Conservation (phyloP, 2,888 invertebrate species). For the Latrodectus elegans region DNA sequence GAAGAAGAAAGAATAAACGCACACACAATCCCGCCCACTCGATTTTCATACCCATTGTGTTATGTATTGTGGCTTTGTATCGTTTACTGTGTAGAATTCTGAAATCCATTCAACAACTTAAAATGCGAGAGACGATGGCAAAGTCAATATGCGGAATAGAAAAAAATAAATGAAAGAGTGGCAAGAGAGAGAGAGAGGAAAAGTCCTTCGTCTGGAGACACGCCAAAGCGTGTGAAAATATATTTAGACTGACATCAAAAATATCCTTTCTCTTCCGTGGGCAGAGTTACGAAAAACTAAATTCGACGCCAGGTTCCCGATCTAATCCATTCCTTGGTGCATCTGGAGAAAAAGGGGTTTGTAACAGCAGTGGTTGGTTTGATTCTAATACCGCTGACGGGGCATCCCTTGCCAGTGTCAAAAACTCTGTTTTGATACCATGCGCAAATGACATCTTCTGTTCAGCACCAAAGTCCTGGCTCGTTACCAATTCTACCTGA, state of each 20-base stretch:
- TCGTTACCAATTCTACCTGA: not conserved
- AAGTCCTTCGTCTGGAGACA: slow-evolving; percentile 65
- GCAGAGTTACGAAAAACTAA: slow-evolving; percentile 52
- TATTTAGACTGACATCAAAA: slow-evolving; percentile 69
- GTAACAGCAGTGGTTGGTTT: not conserved
- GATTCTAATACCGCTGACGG: not conserved
- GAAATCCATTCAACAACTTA: slow-evolving; percentile 35
- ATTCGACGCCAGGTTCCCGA: slow-evolving; percentile 51
- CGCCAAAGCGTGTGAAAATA: slow-evolving; percentile 66
- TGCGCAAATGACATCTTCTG: slow-evolving; percentile 8
- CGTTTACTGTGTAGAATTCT: not conserved
- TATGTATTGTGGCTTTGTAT: not conserved
- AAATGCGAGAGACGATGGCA: slow-evolving; percentile 11
- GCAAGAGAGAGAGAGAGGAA: slow-evolving; percentile 34
- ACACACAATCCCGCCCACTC: not conserved
- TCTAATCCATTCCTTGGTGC: slow-evolving; percentile 57
- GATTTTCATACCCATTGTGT: not conserved
- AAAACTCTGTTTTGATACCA: not conserved
- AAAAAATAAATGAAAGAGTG: not conserved
- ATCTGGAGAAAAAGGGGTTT: slow-evolving; percentile 28
- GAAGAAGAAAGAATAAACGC: not conserved
- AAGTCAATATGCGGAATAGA: not conserved
- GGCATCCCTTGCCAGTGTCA: not conserved
- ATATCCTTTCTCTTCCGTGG: slow-evolving; percentile 65
- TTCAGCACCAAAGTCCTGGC: not conserved